Evolutionary conservation across 2,888 invertebrate genomes (phyloP), one percentile per base, ranked within the genome.

Genomic region (Graphium colonna): DNA sequence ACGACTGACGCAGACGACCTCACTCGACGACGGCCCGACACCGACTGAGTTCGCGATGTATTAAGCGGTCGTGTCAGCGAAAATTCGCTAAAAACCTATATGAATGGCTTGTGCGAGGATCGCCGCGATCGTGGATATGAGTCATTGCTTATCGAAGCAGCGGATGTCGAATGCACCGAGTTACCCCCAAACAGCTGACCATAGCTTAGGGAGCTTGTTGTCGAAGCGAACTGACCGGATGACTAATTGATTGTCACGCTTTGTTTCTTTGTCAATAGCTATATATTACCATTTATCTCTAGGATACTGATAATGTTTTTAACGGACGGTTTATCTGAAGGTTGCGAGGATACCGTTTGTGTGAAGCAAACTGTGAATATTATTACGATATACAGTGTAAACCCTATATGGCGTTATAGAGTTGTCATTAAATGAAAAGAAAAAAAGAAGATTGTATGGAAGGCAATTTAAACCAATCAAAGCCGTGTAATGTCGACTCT

Each of bases 101-200:
- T 51, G 53, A 28, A 42, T 47, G 38, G 43, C 43, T 41, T 26
- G 17, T 39, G 43, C 36, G 5, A 60, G 63, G 74, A 73, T 77
- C 75, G 74, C 77, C 65, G 15, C 38, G 13, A 43, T 28, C 44
- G 42, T 28, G 28, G 4, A 7, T 7, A 28, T 88, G 88, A 88
- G 65, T 88, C 89, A 88, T 70, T 33, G 72, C 65, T 81, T 87
- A 88, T 88, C 86, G 82, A 80, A 80, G 77, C 77, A 77, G 64
- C 85, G 88, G 88, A 88, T 82, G 86, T 70, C 76, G 68, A 73
- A 75, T 63, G 69, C 63, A 65, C 66, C 65, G 57, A 73, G 70
- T 75, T 76, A 82, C 65, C 39, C 70, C 68, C 61, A 62, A 67
- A 71, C 77, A 82, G 82, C 83, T 85, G 86, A 79, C 77, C 66